A percentile compares a stretch with the other conserved stretches of the same genome.
phyloP scores from a whole-genome alignment of 2,797 vertebrate genomes.

The Nannoperca obscura region DNA sequence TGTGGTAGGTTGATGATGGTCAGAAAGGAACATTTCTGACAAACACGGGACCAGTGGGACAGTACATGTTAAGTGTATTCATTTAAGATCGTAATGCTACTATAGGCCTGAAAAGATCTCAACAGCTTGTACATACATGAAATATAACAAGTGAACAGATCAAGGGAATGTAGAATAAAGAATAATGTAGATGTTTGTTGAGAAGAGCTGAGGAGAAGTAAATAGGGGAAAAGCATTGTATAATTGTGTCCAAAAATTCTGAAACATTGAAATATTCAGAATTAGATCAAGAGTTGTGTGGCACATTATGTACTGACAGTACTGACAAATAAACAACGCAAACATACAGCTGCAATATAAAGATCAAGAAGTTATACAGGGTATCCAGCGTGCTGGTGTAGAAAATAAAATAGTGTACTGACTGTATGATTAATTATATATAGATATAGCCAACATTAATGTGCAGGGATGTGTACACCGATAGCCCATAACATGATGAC shows the following conservation, averaged over 20 bases:
- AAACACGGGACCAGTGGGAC: constrained; percentile 10
- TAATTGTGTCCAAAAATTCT: background rate
- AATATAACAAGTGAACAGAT: background rate
- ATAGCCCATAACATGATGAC: too few species aligned
- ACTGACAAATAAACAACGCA: background rate
- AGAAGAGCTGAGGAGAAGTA: background rate
- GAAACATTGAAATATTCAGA: background rate
- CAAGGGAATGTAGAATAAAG: background rate
- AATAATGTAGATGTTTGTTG: background rate
- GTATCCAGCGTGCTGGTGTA: background rate
- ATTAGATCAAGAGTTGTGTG: background rate
- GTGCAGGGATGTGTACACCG: background rate
- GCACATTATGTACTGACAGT: background rate
- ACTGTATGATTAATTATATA: constrained; percentile 36
- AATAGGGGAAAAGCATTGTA: background rate
- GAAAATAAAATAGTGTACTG: constrained; percentile 34
- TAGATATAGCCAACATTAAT: constrained; percentile 7
- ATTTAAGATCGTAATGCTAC: constrained; percentile 11
- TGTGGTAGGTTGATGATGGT: constrained; percentile 8
- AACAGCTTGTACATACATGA: background rate
- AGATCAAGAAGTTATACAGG: background rate
- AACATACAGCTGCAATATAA: background rate
- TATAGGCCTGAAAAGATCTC: background rate
- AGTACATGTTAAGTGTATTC: constrained; percentile 37
- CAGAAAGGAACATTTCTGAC: constrained; percentile 6